These are phyloP conservation scores for Argyresthia goedartella DNA, from an alignment of 2,888 invertebrate species.

Conservation along the genomic window DNA sequence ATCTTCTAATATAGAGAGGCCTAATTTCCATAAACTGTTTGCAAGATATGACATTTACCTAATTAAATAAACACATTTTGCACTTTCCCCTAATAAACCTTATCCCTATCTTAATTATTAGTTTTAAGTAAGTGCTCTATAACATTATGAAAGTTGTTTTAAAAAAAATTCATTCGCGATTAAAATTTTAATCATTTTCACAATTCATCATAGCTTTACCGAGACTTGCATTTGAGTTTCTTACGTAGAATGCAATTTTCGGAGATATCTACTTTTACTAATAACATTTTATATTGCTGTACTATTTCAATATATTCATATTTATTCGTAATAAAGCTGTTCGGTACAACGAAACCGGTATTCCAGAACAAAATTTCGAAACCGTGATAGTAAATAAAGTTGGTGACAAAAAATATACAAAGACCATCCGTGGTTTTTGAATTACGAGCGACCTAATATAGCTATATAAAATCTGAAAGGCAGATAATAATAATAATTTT, in stretches of 20 bases:
- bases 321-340: background rate
- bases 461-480: conserved; percentile 42
- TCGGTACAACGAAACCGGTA: background rate
- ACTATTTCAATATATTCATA: background rate
- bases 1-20: too few species aligned
- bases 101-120: background rate
- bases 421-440: conserved; percentile 20
- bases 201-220: too few species aligned
- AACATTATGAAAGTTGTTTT: background rate
- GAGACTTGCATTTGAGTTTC: too few species aligned
- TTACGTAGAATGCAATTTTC: too few species aligned
- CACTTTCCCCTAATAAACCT: too few species aligned
- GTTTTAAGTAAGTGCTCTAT: background rate
- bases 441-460: conserved; percentile 20
- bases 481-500: conserved; percentile 26
- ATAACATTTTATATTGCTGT: background rate
- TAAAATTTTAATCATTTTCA: too few species aligned
- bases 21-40: too few species aligned
- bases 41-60: too few species aligned
- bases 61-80: too few species aligned
- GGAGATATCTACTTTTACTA: background rate
- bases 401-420: conserved; percentile 16
- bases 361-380: background rate
- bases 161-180: background rate
- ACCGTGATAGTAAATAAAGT: conserved; percentile 24